These are phyloP conservation scores for Thamnophis sirtalis DNA, from an alignment of 2,113 vertebrate genomes.

Conservation along the genomic window DNA sequence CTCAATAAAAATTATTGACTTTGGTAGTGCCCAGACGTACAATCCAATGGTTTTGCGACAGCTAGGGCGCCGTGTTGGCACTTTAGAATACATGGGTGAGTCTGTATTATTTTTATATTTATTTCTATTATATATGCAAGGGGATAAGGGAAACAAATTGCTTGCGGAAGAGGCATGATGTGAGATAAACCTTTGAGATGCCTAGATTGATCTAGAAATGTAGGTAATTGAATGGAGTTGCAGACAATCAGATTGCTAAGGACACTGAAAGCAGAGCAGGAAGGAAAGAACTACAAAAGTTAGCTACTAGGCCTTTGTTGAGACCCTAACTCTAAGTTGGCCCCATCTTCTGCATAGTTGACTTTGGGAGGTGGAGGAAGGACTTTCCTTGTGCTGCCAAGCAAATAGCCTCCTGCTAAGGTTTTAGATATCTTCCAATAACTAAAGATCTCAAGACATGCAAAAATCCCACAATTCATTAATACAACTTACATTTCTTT, in stretches of 20 bases:
- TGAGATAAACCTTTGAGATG: not conserved
- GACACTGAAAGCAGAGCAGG: not conserved
- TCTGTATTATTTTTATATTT: not conserved
- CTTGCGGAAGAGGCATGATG: not conserved
- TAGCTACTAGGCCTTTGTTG: not conserved
- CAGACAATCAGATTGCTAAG: not conserved
- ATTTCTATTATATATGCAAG: too few relatives aligned
- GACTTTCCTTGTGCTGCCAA: not conserved
- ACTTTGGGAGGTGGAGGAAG: not conserved
- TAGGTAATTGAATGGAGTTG: not conserved
- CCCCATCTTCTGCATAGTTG: not conserved
- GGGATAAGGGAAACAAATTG: not conserved
- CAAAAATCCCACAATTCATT: not conserved
- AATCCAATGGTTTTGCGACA: conserved; percentile 88
- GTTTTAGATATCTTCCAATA: not conserved
- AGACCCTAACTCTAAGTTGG: not conserved
- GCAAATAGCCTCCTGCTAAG: not conserved
- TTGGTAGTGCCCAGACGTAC: conserved; percentile 90
- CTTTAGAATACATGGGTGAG: conserved; percentile 96
- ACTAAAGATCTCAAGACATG: not conserved
- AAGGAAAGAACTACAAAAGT: not conserved
- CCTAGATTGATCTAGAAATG: not conserved
- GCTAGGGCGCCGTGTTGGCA: conserved; percentile 83
- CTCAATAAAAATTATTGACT: conserved; percentile 93
- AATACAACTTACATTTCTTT: not conserved